phyloP scores from a whole-genome alignment of 2,797 vertebrate species.

The Chaetodon trifasciatus region DNA sequence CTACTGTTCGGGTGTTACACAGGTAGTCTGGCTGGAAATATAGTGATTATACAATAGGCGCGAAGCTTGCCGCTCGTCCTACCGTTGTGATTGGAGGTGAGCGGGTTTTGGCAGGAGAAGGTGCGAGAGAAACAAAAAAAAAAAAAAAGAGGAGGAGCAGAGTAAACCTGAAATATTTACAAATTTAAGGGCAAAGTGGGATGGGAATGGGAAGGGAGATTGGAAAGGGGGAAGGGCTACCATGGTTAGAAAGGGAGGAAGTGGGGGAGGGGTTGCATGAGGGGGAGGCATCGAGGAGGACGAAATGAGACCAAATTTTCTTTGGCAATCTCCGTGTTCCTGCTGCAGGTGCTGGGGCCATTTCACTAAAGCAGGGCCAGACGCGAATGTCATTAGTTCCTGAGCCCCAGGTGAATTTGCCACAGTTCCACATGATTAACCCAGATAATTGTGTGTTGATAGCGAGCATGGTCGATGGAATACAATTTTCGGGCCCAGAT shows the following conservation, averaged over 20 bases:
- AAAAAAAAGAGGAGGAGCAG: slow-evolving; percentile 31
- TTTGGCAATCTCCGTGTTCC: slow-evolving; percentile 99
- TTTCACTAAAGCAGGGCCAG: slow-evolving; percentile 99
- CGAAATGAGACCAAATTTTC: slow-evolving; percentile 97
- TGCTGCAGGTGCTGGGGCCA: slow-evolving; percentile 99
- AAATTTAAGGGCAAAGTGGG: slow-evolving; percentile 65
- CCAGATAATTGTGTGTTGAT: slow-evolving; percentile 99
- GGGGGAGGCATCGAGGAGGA: slow-evolving; percentile 86
- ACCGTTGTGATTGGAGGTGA: neutral
- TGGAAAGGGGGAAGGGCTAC: slow-evolving; percentile 58
- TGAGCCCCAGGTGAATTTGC: slow-evolving; percentile 99
- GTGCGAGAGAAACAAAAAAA: slow-evolving; percentile 26
- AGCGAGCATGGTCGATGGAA: slow-evolving; percentile 99
- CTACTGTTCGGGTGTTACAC: slow-evolving; percentile 68
- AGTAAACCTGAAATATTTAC: slow-evolving; percentile 62
- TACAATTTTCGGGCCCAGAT: slow-evolving; percentile 99
- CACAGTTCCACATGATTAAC: slow-evolving; percentile 99
- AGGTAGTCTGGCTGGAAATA: slow-evolving; percentile 62
- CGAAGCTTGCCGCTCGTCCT: slow-evolving; percentile 68
- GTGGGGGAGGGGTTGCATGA: slow-evolving; percentile 74
- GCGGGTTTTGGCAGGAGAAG: neutral
- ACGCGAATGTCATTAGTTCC: slow-evolving; percentile 99
- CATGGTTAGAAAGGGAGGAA: slow-evolving; percentile 19
- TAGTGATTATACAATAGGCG: slow-evolving; percentile 51
- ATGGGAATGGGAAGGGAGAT: slow-evolving; percentile 65